Conservation (phyloP, 2,888 invertebrate species). For the Harpagoxenus sublaevis region DNA sequence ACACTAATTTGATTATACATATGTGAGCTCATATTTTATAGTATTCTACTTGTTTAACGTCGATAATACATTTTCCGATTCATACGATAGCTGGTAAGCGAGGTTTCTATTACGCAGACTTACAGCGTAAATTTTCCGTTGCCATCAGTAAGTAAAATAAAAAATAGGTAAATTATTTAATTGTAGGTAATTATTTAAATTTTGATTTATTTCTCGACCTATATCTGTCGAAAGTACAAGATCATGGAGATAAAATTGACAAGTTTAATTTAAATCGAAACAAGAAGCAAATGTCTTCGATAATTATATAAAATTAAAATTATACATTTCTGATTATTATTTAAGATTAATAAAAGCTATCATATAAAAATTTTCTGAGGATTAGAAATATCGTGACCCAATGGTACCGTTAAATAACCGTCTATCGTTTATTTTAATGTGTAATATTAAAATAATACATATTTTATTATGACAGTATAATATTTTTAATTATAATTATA, state of each 20-base stretch:
- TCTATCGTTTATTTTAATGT: not conserved
- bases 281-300: no score
- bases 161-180: not conserved
- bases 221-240: not conserved
- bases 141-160: not conserved
- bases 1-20: no score
- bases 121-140: not conserved
- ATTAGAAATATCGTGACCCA: no score
- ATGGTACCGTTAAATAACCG: not conserved
- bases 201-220: not conserved
- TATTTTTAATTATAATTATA: not conserved
- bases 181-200: constrained; percentile 15
- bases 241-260: no score
- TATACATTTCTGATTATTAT: no score
- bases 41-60: not conserved
- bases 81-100: not conserved
- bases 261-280: no score
- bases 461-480: not conserved
- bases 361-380: no score
- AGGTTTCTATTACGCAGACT: not conserved
- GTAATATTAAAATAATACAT: not conserved
- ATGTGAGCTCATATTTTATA: no score
- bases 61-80: not conserved
- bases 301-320: no score
- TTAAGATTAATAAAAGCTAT: no score